Evolutionary conservation across 1,140 invertebrate genomes (phyloP).

Genomic region (Oedothorax gibbosus): DNA sequence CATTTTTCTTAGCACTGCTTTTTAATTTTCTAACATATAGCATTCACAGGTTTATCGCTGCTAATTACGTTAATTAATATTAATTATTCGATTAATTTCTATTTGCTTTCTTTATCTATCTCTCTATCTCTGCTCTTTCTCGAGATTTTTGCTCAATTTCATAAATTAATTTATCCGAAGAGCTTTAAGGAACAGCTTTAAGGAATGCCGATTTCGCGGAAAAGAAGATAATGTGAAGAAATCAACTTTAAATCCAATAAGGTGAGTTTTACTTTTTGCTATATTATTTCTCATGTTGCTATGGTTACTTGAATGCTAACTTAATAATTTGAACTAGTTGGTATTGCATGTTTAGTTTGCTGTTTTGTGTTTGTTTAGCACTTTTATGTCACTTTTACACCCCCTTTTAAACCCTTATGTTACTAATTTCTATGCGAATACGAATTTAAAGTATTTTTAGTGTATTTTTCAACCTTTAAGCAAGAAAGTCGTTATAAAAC

Average conservation of each 20-base stretch:
- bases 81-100: constrained; percentile 30
- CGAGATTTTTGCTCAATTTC: constrained; percentile 48
- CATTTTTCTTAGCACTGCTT: constrained; percentile 57
- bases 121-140: constrained; percentile 53
- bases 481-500: no score
- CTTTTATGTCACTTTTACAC: constrained; percentile 55
- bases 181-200: constrained; percentile 51
- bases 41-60: constrained; percentile 49
- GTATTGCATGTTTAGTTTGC: constrained; percentile 55
- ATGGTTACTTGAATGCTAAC: constrained; percentile 38
- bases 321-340: constrained; percentile 23
- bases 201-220: constrained; percentile 16
- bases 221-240: constrained; percentile 37
- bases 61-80: constrained; percentile 33
- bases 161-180: constrained; percentile 45
- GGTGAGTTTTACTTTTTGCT: constrained; percentile 50
- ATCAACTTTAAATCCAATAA: neutral
- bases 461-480: no score
- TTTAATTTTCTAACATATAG: constrained; percentile 45
- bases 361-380: constrained; percentile 53
- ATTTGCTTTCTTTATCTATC: constrained; percentile 57
- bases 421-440: no score
- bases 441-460: no score
- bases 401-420: neutral
- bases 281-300: constrained; percentile 37